A percentile compares a stretch with the other conserved stretches of the same genome.
Conservation (phyloP, 2,797 vertebrate genomes). For the Garrulus glandarius region DNA sequence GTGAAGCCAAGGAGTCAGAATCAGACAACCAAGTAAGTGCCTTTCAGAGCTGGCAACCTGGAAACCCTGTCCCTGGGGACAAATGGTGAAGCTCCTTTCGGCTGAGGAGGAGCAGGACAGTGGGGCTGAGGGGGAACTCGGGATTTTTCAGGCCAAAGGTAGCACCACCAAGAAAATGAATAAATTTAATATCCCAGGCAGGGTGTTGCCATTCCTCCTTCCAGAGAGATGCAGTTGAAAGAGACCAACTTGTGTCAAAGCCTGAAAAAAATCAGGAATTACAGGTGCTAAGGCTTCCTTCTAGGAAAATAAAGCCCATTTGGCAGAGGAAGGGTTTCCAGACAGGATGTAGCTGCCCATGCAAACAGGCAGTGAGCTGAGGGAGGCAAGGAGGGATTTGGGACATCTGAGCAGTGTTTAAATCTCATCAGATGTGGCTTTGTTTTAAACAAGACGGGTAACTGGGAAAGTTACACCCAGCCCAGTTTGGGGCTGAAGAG, state of each 20-base stretch:
- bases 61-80: not conserved
- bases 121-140: accelerated
- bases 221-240: not conserved
- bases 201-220: not conserved
- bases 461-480: not conserved
- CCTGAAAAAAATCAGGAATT: not conserved
- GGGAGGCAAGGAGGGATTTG: not conserved
- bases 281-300: not conserved
- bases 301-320: not conserved
- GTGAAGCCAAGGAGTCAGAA: not conserved
- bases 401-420: not conserved
- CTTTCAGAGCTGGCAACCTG: not conserved
- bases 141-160: not conserved
- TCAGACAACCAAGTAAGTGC: not conserved
- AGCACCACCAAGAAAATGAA: not conserved
- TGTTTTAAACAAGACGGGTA: not conserved
- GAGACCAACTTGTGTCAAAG: not conserved
- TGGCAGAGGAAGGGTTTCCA: not conserved
- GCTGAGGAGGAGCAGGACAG: not conserved
- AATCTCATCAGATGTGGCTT: not conserved
- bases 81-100: not conserved
- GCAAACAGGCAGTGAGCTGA: not conserved
- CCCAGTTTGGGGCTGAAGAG: not conserved
- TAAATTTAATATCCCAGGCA: not conserved
- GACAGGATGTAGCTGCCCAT: not conserved